Evolutionary conservation across 2,888 invertebrate species (phyloP), one percentile per base, ranked within the genome.

Genomic region (Geophilus truncorum): DNA sequence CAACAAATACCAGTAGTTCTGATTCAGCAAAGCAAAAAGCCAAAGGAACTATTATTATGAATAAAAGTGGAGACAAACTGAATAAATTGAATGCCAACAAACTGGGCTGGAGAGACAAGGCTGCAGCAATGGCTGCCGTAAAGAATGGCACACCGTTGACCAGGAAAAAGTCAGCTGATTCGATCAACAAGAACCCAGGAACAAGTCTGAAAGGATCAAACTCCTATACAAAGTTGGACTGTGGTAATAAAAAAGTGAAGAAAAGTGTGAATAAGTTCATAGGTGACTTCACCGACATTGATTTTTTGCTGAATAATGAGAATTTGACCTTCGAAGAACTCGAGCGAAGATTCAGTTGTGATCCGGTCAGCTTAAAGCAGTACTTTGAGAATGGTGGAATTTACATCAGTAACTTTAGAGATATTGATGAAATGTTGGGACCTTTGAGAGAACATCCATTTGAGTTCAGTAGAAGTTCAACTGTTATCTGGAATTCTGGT

Each of bases 381-480:
- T 82, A 83, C 79, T 85, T 85, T 78, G 86, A 89, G 84, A 87
- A 84, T 86, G 87, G 84, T 86, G 89, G 88, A 80, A 87, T 51
- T 5, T 97, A 94, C 86, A 94, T 95, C 83, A 94, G 95, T 12
- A 91, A 92, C 81, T 94, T 94, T 87, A 92, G 92, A 62, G 94
- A 95, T 87, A 95, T 96, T 84, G 96, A 96, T 86, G 96, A 97
- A 85, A 91, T 97, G 86, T 89, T 97, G 82, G 96, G 95, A 6
- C 86, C 87, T n/a, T 12, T 28, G 9, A 51, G 23, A 5, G 15
- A 51, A n/a, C 23, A 79, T 23, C 79, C 79, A 10, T 79, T 79
- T 45, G 79, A 79, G 18, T 79, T n/a, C 25, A 23, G 45, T n/a
- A 40, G 79, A 10, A 79, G 79, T 79, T 40, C 62, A n/a, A 80